These are phyloP conservation scores for Aspidiotus rigidus DNA, from an alignment of 2,888 invertebrate genomes.

Conservation along the genomic window DNA sequence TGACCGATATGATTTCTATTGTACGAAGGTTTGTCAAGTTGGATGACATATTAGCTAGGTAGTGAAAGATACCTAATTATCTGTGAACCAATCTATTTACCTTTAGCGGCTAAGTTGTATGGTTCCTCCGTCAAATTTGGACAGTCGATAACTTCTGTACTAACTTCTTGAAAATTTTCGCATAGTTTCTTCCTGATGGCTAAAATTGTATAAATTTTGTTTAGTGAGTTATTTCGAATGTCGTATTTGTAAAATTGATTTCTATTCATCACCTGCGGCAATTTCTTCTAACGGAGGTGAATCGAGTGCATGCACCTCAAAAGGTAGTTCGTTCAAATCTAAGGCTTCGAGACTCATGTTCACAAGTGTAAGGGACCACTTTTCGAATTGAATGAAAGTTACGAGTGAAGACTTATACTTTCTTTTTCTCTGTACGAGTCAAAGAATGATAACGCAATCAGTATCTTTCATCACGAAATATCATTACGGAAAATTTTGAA, in stretches of 20 bases:
- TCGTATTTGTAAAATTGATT: background rate
- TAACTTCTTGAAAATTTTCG: conserved; percentile 8
- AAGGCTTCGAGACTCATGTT: background rate
- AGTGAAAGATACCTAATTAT: too few species aligned
- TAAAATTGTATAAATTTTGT: background rate
- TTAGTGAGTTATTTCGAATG: background rate
- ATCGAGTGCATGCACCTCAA: conserved; percentile 2
- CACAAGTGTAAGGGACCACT: too few species aligned
- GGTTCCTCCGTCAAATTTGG: conserved; percentile 75
- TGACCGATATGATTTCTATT: too few species aligned
- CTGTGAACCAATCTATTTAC: conserved; percentile 44
- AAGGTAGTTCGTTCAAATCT: conserved; percentile 7
- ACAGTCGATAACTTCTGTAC: conserved; percentile 48
- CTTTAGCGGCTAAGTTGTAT: conserved; percentile 68
- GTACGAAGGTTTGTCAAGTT: too few species aligned
- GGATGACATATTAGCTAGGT: too few species aligned
- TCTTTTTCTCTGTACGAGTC: too few species aligned
- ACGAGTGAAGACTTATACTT: too few species aligned
- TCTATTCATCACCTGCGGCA: conserved; percentile 5
- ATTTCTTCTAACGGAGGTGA: conserved; percentile 8
- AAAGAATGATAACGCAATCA: too few species aligned
- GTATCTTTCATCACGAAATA: too few species aligned
- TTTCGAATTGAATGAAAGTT: too few species aligned
- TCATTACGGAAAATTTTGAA: too few species aligned
- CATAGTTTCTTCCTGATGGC: conserved; percentile 10